phyloP scores from a whole-genome alignment of 92 coral and sea anemone genomes.

The Galaxea fascicularis region DNA sequence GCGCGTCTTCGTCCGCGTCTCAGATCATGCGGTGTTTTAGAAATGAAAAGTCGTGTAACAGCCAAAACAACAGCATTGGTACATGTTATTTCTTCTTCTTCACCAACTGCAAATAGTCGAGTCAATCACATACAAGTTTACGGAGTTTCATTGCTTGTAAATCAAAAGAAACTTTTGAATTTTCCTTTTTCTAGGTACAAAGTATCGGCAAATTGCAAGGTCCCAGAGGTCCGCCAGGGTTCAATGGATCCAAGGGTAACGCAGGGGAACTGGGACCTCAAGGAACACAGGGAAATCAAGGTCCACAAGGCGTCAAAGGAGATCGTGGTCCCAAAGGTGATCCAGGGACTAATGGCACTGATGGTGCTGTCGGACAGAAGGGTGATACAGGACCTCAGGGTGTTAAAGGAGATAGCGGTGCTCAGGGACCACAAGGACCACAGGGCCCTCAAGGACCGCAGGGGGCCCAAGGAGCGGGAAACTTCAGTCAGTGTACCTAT shows the following conservation, averaged over 20 bases:
- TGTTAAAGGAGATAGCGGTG: conserved; percentile 6
- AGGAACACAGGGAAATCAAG: conserved; percentile 4
- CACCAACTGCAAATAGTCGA: too few relatives aligned
- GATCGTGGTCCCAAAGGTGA: conserved; percentile 20
- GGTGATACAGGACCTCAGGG: conserved; percentile 36
- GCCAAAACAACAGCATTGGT: too few relatives aligned
- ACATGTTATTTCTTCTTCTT: too few relatives aligned
- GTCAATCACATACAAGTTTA: too few relatives aligned
- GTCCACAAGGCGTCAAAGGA: conserved; percentile 29
- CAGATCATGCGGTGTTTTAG: too few relatives aligned
- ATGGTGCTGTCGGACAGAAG: not conserved
- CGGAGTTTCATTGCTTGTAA: too few relatives aligned
- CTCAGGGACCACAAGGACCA: not conserved
- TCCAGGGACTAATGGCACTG: not conserved
- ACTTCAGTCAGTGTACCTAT: conserved; percentile 42
- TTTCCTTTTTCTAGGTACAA: too few relatives aligned
- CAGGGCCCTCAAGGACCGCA: conserved; percentile 10
- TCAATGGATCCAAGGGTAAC: conserved; percentile 41
- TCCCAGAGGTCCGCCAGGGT: conserved; percentile 20
- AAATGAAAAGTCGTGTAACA: too few relatives aligned
- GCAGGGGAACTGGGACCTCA: not conserved
- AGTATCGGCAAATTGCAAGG: conserved; percentile 27
- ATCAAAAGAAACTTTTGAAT: too few relatives aligned
- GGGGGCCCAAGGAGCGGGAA: conserved; percentile 54
- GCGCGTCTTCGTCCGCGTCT: too few relatives aligned